Evolutionary conservation across 2,113 vertebrate species (phyloP).

Genomic region (Tyrannus savana): DNA sequence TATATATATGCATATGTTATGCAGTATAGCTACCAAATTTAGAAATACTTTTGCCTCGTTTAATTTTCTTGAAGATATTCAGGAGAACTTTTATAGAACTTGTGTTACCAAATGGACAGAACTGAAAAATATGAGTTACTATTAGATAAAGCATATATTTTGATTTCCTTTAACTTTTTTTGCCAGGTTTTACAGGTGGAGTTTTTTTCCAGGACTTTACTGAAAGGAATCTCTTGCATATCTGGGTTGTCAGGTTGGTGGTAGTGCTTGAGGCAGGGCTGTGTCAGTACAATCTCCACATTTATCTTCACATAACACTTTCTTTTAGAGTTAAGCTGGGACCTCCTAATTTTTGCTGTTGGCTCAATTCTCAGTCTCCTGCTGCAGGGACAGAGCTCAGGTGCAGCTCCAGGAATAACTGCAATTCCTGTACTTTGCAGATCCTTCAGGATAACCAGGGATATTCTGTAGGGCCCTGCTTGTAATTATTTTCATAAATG

Average conservation of each 20-base stretch:
- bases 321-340: background rate
- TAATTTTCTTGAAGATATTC: background rate
- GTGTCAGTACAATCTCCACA: background rate
- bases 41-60: background rate
- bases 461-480: background rate
- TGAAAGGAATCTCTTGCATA: background rate
- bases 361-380: background rate
- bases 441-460: background rate
- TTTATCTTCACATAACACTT: background rate
- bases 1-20: background rate
- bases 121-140: background rate
- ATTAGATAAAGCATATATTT: background rate
- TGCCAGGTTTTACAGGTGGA: background rate
- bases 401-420: background rate
- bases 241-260: background rate
- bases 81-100: background rate
- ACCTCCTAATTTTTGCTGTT: background rate
- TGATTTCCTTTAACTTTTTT: background rate
- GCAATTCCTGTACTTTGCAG: background rate
- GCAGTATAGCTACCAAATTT: too few species aligned
- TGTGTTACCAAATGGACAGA: background rate
- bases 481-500: background rate
- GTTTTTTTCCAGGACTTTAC: background rate
- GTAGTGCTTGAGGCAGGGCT: background rate
- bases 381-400: background rate